These are phyloP conservation scores for Scopus umbretta DNA, from an alignment of 2,113 vertebrate species.

Conservation along the genomic window DNA sequence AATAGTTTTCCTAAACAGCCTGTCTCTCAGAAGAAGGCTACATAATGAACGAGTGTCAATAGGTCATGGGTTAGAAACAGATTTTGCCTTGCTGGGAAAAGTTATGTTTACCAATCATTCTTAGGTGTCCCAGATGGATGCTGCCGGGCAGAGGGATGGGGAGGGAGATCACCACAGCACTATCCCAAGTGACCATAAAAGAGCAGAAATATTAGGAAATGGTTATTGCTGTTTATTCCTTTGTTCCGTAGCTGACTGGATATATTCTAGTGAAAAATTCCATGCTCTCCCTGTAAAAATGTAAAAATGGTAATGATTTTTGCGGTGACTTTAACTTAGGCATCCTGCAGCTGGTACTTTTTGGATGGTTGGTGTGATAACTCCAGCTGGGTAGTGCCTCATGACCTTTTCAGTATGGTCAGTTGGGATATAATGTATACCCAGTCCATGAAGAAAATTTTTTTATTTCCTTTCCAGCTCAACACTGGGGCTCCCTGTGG, in stretches of 20 bases:
- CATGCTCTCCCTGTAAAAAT: neutral
- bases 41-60: constrained; percentile 47
- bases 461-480: neutral
- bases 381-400: neutral
- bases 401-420: neutral
- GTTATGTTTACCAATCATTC: constrained; percentile 43
- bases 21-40: constrained; percentile 22
- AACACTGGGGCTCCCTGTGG: neutral
- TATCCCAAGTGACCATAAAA: neutral
- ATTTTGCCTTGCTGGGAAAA: constrained; percentile 46
- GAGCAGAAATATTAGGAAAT: neutral
- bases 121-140: constrained; percentile 33
- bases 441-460: neutral
- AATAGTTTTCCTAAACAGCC: constrained; percentile 26
- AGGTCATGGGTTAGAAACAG: constrained; percentile 44
- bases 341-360: neutral
- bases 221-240: neutral
- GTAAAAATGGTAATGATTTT: neutral
- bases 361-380: neutral
- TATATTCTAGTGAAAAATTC: neutral
- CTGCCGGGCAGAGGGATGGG: neutral
- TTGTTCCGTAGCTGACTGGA: neutral
- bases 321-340: neutral
- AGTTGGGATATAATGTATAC: neutral
- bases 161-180: neutral